Base-by-base conservation (phyloP, 2,888 invertebrate genomes). In the Reticulitermes lucifugus region DNA sequence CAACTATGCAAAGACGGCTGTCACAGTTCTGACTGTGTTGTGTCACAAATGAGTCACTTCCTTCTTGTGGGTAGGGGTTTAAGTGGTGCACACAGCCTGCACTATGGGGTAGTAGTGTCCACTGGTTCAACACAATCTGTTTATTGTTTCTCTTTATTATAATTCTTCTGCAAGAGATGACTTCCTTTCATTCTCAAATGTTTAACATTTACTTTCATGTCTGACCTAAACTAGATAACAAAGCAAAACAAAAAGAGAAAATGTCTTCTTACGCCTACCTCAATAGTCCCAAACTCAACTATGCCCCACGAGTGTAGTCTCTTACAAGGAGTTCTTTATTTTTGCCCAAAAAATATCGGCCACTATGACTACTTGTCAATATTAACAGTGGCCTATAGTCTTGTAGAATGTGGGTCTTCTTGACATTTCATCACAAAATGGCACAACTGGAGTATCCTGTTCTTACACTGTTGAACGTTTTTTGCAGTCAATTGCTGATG, bases 401-500 rank as follows among this genome's bases (percentile, higher is more conserved):
- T 35, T 41, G n/a, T 22, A 41, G 41, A 41, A 41, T 22, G 80
- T 21, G 55, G 75, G 75, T 14, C 18, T 9, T 41, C 46, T 75
- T 73, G 29, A 59, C 59, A n/a, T 25, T 75, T 77, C 43, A 41
- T 84, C 84, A 84, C 65, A 84, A 79, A 83, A 84, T 84, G 84
- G 84, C 84, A 84, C 84, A 77, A 77, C 43, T 70, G 73, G 73
- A 41, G 83, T 77, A 46, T 46, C 46, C 35, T 77, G 14, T 83
- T 75, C 25, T 77, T 59, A 79, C 59, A 60, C 51, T 82, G 70
- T 60, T 60, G n/a, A 65, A 80, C 79, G 71, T 29, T 35, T 85
- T 82, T 55, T 46, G 75, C 70, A 85, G 79, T 73, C 80, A 81
- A 83, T 84, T 85, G 85, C 85, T 83, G 71, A 80, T 73, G 60